Percentiles rank a stretch among this genome's conserved stretches.
These are phyloP conservation scores for Mixornis gularis DNA, from an alignment of 2,113 vertebrate species.

Conservation along the genomic window DNA sequence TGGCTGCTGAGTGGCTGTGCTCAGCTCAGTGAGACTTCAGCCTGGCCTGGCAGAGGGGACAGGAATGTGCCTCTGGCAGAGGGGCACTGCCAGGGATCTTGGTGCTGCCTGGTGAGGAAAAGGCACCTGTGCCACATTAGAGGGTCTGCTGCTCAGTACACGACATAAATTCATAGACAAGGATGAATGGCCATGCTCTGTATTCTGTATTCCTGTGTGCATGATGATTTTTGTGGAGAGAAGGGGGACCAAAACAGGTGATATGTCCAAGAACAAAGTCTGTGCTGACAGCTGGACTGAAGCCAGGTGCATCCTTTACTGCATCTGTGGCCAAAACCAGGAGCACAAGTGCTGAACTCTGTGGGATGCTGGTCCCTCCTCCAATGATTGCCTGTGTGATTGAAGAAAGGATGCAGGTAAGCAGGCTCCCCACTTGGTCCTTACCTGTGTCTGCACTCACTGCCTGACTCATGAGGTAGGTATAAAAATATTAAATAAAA, in stretches of 20 bases:
- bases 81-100: accelerated
- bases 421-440: neutral
- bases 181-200: neutral
- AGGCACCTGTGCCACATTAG: neutral
- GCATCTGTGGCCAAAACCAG: neutral
- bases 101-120: neutral
- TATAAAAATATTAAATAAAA: neutral
- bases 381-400: neutral
- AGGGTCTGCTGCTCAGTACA: neutral
- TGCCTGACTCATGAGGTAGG: neutral
- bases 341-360: neutral
- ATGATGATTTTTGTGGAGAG: neutral
- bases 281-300: neutral
- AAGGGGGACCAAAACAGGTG: neutral
- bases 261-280: neutral
- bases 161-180: neutral
- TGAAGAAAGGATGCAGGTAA: neutral
- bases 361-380: neutral
- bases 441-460: neutral
- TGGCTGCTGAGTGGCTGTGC: neutral
- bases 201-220: neutral
- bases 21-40: neutral
- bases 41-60: neutral
- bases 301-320: neutral
- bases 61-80: neutral